A percentile compares a stretch with the other conserved stretches of the same genome.
Evolutionary conservation across 2,113 vertebrate species (phyloP).

Genomic region (Crocuta crocuta): DNA sequence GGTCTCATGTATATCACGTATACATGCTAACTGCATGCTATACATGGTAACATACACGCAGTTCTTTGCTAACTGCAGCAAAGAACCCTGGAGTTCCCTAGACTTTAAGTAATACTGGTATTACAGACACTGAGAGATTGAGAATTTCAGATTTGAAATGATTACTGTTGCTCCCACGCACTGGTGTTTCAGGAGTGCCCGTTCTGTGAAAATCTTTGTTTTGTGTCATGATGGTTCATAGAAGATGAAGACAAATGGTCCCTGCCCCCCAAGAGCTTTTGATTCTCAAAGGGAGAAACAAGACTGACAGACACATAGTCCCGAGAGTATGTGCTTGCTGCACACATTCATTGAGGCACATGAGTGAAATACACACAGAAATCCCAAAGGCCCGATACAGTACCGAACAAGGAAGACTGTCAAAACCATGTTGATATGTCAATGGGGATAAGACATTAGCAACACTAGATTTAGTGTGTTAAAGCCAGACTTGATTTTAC

Average conservation of each 20-base stretch:
- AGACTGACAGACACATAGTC: not conserved
- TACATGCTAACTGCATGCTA: no score
- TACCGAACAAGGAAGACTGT: not conserved
- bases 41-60: no score
- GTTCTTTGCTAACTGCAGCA: not conserved
- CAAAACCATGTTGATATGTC: not conserved
- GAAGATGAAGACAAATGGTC: not conserved
- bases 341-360: not conserved
- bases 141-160: not conserved
- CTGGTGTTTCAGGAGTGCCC: not conserved
- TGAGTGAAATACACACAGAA: not conserved
- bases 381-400: not conserved
- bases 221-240: not conserved
- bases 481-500: not conserved
- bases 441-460: not conserved
- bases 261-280: not conserved
- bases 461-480: not conserved
- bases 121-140: not conserved
- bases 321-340: not conserved
- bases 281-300: not conserved
- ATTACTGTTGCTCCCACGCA: not conserved
- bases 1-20: not conserved
- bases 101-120: not conserved
- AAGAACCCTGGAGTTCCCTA: not conserved
- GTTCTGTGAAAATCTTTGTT: not conserved